Evolutionary conservation across 1,140 invertebrate genomes (phyloP).

Genomic region (Neotoxoptera formosana): DNA sequence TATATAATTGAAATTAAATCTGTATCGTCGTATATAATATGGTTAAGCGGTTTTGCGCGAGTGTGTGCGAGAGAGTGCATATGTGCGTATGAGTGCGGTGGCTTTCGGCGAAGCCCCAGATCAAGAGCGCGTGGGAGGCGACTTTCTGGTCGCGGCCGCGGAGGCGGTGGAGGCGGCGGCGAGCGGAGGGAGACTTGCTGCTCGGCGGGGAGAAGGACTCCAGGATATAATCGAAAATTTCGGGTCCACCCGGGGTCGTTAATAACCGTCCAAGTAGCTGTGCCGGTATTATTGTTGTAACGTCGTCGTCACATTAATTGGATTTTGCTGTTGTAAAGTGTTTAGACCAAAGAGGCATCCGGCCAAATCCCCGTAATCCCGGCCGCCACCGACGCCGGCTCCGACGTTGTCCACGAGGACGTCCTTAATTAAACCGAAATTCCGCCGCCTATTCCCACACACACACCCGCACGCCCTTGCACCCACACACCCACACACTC

Average conservation of each 20-base stretch:
- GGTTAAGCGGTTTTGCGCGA: background rate
- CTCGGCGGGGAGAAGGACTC: background rate
- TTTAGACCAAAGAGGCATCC: slow-evolving; percentile 53
- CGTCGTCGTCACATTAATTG: slow-evolving; percentile 57
- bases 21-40: slow-evolving; percentile 11
- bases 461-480: background rate
- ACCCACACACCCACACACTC: background rate
- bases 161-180: accelerated
- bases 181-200: background rate
- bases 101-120: background rate
- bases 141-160: background rate
- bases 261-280: slow-evolving; percentile 54
- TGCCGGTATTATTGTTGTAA: slow-evolving; percentile 54
- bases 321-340: slow-evolving; percentile 55
- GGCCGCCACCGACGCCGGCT: background rate
- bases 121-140: background rate
- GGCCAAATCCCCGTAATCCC: slow-evolving; percentile 57
- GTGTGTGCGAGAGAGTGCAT: background rate
- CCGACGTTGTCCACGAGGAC: slow-evolving; percentile 21
- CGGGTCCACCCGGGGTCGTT: slow-evolving; percentile 31
- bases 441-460: background rate
- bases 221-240: slow-evolving; percentile 52
- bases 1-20: slow-evolving; percentile 46
- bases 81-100: background rate
- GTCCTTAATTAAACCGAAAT: slow-evolving; percentile 58